Evolutionary conservation across 2,888 invertebrate species (phyloP).

Genomic region (Keiferia lycopersicella): DNA sequence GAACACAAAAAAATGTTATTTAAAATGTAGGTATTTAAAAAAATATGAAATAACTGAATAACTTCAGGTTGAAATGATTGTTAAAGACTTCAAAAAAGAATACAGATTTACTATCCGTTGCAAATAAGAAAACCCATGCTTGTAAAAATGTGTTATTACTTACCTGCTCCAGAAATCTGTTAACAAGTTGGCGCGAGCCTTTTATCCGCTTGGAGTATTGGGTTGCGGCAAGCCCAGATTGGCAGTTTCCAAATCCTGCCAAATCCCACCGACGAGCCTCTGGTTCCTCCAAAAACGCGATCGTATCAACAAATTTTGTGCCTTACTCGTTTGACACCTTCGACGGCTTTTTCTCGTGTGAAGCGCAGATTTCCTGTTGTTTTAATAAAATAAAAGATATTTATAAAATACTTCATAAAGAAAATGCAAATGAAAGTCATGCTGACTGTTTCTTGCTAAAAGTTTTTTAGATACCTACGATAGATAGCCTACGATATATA

Average conservation of each 20-base stretch:
- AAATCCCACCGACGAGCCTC: conserved; percentile 63
- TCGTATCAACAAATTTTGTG: conserved; percentile 56
- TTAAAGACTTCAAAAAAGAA: no score
- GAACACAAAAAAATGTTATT: no score
- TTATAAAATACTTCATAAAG: no score
- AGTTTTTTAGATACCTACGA: no score
- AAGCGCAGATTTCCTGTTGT: neutral
- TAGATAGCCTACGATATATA: no score
- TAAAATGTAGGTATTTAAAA: no score
- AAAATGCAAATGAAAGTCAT: no score
- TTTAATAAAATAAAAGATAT: no score
- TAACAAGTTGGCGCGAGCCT: conserved; percentile 64
- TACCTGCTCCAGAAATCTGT: conserved; percentile 58
- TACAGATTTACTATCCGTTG: no score
- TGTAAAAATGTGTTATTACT: neutral
- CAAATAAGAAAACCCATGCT: neutral
- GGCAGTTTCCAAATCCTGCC: conserved; percentile 69
- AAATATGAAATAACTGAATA: no score
- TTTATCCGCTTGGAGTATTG: conserved; percentile 66
- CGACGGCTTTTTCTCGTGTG: neutral
- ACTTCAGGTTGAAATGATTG: no score
- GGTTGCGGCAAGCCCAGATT: conserved; percentile 64
- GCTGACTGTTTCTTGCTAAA: no score
- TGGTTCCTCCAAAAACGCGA: conserved; percentile 56
- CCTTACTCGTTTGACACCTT: conserved; percentile 35